Evolutionary conservation across 92 coral and sea anemone genomes (phyloP), one percentile per base, ranked within the genome.

Genomic region (Heliopora coerulea): DNA sequence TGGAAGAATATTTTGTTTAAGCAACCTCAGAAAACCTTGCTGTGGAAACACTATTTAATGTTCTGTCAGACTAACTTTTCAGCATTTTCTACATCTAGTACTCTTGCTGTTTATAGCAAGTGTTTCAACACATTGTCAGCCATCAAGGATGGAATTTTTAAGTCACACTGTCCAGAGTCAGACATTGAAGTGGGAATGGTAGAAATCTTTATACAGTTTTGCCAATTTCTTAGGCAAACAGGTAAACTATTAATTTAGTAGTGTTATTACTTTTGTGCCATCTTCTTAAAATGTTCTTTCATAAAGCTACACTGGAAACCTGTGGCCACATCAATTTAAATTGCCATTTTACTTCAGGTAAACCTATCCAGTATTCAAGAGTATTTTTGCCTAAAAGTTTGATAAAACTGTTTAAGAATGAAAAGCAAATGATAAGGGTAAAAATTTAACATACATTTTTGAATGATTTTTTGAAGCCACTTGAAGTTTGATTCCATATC

Each of bases 211-310:
- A 83, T 90, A 42, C 87, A 82, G 70, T 72, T 79, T 65, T 90
- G 96, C 57, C 88, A 84, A 48, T 90, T 95, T 74, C 77, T 89
- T 75, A 83, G 83, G 75, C 99, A 95, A 59, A 63, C 99, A 95
- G 99, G 96, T 89, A 78, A 31, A 56, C n/a, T n/a, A n/a, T n/a
- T 20, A 46, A 39, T 25, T 20, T 21, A 10, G 18, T 11, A 4
- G 21, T 0, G 26, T 15, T 31, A 12, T 25, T 20, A 17, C 23
- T 20, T 52, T n/a, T 5, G 48, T 19, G 46, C 30, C 11, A 8
- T 44, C 32, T n/a, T n/a, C n/a, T n/a, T n/a, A n/a, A n/a, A n/a
- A n/a, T n/a, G n/a, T n/a, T n/a, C n/a, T n/a, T n/a, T n/a, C n/a
- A n/a, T n/a, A n/a, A n/a, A n/a, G n/a, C n/a, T n/a, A n/a, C n/a